These are phyloP conservation scores for Ciconia boyciana DNA, from an alignment of 2,113 vertebrate species.

Conservation along the genomic window DNA sequence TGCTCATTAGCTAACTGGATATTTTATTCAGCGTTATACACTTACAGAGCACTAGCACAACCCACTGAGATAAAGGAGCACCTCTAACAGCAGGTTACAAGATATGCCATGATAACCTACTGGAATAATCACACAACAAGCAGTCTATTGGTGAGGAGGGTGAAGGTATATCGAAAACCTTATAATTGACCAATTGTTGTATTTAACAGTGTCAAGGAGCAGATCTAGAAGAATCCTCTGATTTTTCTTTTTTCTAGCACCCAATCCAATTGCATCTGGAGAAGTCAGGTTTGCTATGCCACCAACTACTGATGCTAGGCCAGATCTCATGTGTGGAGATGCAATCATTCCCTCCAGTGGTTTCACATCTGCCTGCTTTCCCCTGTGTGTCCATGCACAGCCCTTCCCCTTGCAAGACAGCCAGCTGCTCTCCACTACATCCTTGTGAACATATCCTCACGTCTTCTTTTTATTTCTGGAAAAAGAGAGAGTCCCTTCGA, in stretches of 20 bases:
- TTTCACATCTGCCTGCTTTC: neutral
- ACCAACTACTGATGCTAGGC: neutral
- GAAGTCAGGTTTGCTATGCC: neutral
- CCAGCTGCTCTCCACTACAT: neutral
- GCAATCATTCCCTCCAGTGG: neutral
- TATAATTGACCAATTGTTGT: neutral
- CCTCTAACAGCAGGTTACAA: neutral
- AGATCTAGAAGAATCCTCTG: neutral
- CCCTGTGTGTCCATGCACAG: neutral
- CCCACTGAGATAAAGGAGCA: neutral
- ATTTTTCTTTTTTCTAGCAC: neutral
- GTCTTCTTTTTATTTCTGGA: neutral
- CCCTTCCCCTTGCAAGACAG: neutral
- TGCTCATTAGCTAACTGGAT: neutral
- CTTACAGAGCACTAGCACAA: neutral
- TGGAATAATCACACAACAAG: neutral
- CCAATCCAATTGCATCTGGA: neutral
- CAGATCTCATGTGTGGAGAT: neutral
- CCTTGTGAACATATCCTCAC: neutral
- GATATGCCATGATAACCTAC: neutral
- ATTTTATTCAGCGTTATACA: fast-evolving
- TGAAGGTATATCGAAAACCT: neutral
- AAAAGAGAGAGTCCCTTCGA: fast-evolving
- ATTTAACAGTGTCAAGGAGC: neutral
- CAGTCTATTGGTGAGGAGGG: neutral